Conservation (phyloP, 2,797 vertebrate genomes). For the Adrianichthys oophorus region DNA sequence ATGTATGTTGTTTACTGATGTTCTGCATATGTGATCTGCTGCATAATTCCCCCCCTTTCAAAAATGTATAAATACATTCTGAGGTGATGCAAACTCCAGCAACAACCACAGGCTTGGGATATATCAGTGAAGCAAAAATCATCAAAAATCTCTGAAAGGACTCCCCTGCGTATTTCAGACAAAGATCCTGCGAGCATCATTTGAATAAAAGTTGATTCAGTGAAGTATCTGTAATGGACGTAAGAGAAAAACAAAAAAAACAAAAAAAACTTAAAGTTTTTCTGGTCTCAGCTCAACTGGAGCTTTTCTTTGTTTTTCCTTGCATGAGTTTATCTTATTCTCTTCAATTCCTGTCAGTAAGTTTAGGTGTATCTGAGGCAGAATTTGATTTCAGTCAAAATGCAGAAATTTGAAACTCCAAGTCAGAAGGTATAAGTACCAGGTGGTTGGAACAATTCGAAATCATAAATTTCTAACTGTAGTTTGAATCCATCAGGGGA, state of each 20-base stretch:
- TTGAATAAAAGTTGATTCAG: constrained; percentile 72
- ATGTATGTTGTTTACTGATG: constrained; percentile 79
- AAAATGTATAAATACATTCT: constrained; percentile 50
- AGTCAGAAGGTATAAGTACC: constrained; percentile 3
- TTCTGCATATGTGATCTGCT: constrained; percentile 40
- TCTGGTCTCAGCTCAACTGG: constrained; percentile 51
- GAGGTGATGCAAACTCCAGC: constrained; percentile 79
- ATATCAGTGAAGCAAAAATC: constrained; percentile 73
- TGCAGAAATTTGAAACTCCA: background rate
- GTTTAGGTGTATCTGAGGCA: constrained; percentile 10
- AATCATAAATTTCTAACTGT: constrained; percentile 24
- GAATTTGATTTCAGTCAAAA: background rate
- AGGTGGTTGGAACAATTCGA: constrained; percentile 6
- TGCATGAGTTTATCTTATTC: constrained; percentile 12
- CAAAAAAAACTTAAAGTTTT: constrained; percentile 10
- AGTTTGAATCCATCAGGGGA: constrained; percentile 31
- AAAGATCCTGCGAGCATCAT: constrained; percentile 54
- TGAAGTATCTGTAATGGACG: constrained; percentile 53
- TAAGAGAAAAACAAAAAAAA: constrained; percentile 37
- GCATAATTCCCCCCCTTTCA: constrained; percentile 20
- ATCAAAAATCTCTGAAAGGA: constrained; percentile 61
- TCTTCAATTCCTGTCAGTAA: constrained; percentile 31
- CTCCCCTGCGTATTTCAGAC: constrained; percentile 55
- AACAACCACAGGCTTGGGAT: constrained; percentile 65
- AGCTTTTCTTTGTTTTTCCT: constrained; percentile 44